Evolutionary conservation across 2,888 invertebrate species (phyloP).

Genomic region (Heliothis peltigera): DNA sequence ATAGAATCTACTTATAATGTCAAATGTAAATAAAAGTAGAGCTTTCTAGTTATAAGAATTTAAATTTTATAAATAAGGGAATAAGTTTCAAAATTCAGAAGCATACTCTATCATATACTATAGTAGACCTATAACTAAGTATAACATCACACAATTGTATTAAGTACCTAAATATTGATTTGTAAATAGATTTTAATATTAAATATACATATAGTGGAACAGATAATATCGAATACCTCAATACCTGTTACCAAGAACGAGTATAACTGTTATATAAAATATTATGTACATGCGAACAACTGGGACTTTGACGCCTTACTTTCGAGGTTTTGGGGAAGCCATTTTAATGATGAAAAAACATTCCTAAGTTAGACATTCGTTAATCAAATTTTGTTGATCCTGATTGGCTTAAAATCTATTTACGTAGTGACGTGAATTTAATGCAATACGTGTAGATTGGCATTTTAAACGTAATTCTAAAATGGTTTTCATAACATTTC

Average conservation of each 20-base stretch:
- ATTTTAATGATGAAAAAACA: not conserved
- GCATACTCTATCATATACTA: constrained; percentile 21
- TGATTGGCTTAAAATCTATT: not conserved
- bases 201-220: constrained; percentile 59
- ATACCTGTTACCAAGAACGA: constrained; percentile 62
- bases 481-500: not conserved
- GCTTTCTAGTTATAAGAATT: constrained; percentile 32
- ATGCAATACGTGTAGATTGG: not conserved
- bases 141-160: constrained; percentile 58
- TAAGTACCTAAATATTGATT: constrained; percentile 54
- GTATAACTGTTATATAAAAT: constrained; percentile 49
- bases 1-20: constrained; percentile 4
- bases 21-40: constrained; percentile 44
- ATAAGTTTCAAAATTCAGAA: constrained; percentile 33
- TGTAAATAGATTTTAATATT: constrained; percentile 56
- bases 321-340: not conserved
- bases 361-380: not conserved
- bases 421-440: not conserved
- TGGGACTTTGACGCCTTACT: constrained; percentile 22
- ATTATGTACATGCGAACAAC: constrained; percentile 30
- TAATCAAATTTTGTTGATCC: no score
- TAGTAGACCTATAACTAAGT: constrained; percentile 36
- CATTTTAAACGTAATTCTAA: not conserved
- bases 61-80: constrained; percentile 42
- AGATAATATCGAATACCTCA: constrained; percentile 65